Percentiles rank a stretch among this genome's conserved stretches.
Conservation (phyloP, 2,113 vertebrate genomes). For the Bombycilla garrulus region DNA sequence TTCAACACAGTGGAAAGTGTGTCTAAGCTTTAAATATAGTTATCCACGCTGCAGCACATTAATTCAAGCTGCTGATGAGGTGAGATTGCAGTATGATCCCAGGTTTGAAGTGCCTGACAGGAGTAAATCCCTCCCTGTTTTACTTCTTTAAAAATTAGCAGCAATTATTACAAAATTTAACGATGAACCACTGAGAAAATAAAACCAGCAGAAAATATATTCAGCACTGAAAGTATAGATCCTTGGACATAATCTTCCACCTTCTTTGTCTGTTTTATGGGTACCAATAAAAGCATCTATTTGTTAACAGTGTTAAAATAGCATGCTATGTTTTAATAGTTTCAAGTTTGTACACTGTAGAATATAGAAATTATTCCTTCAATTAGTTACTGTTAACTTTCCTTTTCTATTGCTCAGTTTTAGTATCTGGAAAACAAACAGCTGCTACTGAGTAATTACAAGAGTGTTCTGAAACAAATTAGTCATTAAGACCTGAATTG, state of each 20-base stretch:
- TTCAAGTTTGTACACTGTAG: neutral
- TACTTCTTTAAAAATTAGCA: neutral
- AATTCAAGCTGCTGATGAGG: neutral
- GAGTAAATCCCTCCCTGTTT: neutral
- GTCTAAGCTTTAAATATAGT: neutral
- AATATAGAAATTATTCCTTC: neutral
- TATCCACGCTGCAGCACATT: neutral
- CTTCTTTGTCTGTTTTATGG: neutral
- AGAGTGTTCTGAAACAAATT: constrained; percentile 43
- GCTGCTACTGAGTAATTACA: constrained; percentile 36
- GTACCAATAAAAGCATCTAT: neutral
- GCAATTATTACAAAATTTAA: neutral
- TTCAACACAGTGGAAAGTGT: neutral
- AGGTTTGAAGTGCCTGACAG: neutral
- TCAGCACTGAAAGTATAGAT: neutral
- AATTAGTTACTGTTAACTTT: neutral
- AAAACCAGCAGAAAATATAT: neutral
- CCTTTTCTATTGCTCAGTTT: neutral
- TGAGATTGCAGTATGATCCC: neutral
- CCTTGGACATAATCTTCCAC: neutral
- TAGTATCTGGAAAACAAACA: constrained; percentile 42
- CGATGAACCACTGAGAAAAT: neutral
- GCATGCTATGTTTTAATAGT: neutral
- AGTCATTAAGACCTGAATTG: constrained; percentile 37
- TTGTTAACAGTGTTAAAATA: neutral